Evolutionary conservation across 2,797 vertebrate species (phyloP), one percentile per base, ranked within the genome.

Genomic region (Danionella dracula): DNA sequence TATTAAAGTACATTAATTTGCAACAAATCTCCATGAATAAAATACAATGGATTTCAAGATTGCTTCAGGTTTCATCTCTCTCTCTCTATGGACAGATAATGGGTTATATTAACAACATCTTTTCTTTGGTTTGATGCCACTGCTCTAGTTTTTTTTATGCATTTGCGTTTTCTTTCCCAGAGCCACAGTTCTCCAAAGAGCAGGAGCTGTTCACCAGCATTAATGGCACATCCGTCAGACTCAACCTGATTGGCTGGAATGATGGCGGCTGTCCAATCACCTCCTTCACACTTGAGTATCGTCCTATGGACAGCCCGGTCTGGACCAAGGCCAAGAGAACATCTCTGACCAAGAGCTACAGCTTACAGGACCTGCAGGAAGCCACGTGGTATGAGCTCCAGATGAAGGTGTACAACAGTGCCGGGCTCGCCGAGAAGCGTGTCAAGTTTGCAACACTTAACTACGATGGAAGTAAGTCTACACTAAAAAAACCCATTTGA

Each of bases 301-400:
- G 95, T 0, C 83, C 94, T 0, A 88, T 94, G 0, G 94, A 95
- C 6, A 90, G 91, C 7, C 88, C 93, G 0, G 86, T 91, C 0
- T 99, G 96, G 96, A 95, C 92, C 66, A 94, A 94, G 0, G 94
- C 94, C 0, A 94, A 97, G 83, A 85, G 93, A 58, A 95, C 94
- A 1, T 95, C 95, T 2, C 89, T 96, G 31, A 95, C 93, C n/a
- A 97, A 97, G 76, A 97, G 94, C 46, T 97, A 95, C 84, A 93
- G 93, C 41, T 82, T 99, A 16, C 93, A 93, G 0, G 94, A 98
- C 80, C 90, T 99, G 69, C 94, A 96, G 82, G 95, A 98, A 60
- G 94, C 93, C 77, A 96, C 93, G 2, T 99, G 96, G 96, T 98
- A 97, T 0, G 93, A 97, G 86, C 88, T 99, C 70, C 94, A 94